Conservation (phyloP, 2,797 vertebrate species). For the Cirrhinus molitorella region DNA sequence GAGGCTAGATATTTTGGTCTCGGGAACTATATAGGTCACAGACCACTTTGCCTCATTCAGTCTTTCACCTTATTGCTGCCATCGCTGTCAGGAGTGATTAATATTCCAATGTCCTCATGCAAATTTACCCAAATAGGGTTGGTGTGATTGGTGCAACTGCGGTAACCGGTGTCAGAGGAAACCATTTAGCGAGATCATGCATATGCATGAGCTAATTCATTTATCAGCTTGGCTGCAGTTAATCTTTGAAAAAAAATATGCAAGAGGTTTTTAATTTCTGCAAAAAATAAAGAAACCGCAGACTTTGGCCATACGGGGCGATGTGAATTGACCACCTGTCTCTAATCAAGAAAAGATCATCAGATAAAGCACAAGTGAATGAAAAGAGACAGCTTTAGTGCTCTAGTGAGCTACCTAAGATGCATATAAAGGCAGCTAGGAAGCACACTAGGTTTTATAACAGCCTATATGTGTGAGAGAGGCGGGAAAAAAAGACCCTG, state of each 20-base stretch:
- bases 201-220: conserved; percentile 80
- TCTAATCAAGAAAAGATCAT: conserved; percentile 62
- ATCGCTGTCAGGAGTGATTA: conserved; percentile 78
- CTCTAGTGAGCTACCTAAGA: not conserved
- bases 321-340: conserved; percentile 74
- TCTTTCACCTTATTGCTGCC: conserved; percentile 67
- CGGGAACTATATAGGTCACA: conserved; percentile 70
- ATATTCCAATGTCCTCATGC: conserved; percentile 79
- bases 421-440: not conserved
- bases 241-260: conserved; percentile 70
- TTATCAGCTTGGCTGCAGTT: conserved; percentile 75
- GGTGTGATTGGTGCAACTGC: conserved; percentile 69
- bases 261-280: conserved; percentile 41
- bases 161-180: conserved; percentile 74
- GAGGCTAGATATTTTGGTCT: conserved; percentile 65
- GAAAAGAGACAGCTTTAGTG: conserved; percentile 50
- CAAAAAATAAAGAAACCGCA: conserved; percentile 42
- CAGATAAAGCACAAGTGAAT: conserved; percentile 41
- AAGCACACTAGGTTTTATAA: not conserved
- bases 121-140: conserved; percentile 72
- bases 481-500: conserved; percentile 57
- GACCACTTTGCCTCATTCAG: conserved; percentile 69
- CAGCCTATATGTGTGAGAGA: conserved; percentile 26
- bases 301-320: conserved; percentile 63
- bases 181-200: conserved; percentile 76